A percentile compares a stretch with the other conserved stretches of the same genome.
Conservation (phyloP, 2,888 invertebrate genomes). For the Pseudoips prasinana region DNA sequence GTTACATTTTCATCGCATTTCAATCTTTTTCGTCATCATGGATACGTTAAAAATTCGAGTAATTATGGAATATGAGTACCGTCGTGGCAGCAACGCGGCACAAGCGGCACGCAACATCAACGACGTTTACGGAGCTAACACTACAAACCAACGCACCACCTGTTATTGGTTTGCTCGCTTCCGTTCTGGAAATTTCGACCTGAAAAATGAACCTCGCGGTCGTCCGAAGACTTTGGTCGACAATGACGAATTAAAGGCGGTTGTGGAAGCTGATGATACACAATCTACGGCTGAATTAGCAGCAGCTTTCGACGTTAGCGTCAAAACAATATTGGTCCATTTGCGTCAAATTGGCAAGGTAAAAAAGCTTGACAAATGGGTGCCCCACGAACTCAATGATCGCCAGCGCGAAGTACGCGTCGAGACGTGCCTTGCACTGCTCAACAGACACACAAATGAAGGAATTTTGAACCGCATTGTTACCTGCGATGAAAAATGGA, state of each 20-base stretch:
- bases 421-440: conserved; percentile 8
- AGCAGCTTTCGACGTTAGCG: not conserved
- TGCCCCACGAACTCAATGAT: conserved; percentile 4
- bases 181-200: conserved; percentile 11
- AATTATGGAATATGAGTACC: conserved; percentile 4
- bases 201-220: conserved; percentile 10
- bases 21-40: no score
- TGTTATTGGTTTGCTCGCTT: conserved; percentile 7
- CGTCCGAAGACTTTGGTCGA: conserved; percentile 7
- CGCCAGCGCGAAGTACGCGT: conserved; percentile 4
- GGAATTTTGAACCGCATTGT: conserved; percentile 1
- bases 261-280: not conserved
- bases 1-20: no score
- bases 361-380: not conserved
- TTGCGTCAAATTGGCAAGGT: not conserved
- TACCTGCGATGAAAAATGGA: conserved; percentile 8
- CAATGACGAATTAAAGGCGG: not conserved
- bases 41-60: no score
- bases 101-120: conserved; percentile 1
- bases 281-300: not conserved
- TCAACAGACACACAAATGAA: conserved; percentile 8
- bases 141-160: conserved; percentile 8
- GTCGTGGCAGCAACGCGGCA: conserved; percentile 4
- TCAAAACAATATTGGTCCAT: not conserved
- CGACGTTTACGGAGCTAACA: conserved; percentile 1